phyloP scores from a whole-genome alignment of 2,113 vertebrate species.

The Emydura subglobosa region DNA sequence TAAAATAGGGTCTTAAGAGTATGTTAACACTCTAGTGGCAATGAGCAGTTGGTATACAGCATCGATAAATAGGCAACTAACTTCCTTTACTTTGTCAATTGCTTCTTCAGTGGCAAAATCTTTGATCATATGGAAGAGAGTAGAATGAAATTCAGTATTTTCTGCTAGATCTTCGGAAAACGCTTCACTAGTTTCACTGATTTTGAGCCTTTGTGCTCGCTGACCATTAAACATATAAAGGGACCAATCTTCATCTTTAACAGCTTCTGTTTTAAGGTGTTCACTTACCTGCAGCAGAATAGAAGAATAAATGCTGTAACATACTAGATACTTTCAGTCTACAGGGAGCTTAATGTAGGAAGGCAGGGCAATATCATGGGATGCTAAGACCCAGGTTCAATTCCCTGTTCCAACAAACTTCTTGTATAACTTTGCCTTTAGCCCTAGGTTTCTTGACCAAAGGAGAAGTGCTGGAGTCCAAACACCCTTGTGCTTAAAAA shows the following conservation, averaged over 20 bases:
- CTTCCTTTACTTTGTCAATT: constrained; percentile 29
- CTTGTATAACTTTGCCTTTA: not conserved
- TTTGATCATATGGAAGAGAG: constrained; percentile 88
- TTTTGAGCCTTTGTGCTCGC: constrained; percentile 82
- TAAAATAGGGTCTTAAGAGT: constrained; percentile 67
- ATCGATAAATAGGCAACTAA: constrained; percentile 76
- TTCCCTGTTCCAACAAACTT: not conserved
- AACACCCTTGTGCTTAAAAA: not conserved
- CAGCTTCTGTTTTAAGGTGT: constrained; percentile 34
- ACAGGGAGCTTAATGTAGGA: not conserved
- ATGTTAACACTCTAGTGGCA: constrained; percentile 83
- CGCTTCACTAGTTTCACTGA: constrained; percentile 78
- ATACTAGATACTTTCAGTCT: not conserved
- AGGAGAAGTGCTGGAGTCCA: not conserved
- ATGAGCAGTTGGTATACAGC: constrained; percentile 83
- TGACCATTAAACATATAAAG: constrained; percentile 84
- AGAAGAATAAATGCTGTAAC: not conserved
- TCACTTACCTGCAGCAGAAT: constrained; percentile 81
- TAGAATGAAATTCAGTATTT: constrained; percentile 88
- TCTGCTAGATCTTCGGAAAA: constrained; percentile 83
- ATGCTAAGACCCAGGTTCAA: not conserved
- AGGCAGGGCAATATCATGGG: not conserved
- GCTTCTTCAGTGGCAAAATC: constrained; percentile 79
- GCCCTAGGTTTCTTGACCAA: not conserved
- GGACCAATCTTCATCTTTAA: constrained; percentile 67